A percentile compares a stretch with the other conserved stretches of the same genome.
Conservation (phyloP, 2,113 vertebrate genomes). For the Zeus faber region DNA sequence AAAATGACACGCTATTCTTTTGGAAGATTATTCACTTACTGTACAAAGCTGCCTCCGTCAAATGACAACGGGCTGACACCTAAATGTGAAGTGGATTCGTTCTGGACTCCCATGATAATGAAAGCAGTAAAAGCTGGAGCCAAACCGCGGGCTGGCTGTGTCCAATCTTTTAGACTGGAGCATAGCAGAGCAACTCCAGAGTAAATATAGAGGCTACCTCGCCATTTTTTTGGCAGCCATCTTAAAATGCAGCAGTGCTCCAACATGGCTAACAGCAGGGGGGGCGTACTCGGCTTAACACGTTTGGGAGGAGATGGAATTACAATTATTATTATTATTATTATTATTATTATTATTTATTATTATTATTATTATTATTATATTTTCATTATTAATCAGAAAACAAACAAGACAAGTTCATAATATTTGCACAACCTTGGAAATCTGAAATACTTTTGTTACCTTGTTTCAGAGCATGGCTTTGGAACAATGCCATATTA, state of each 20-base stretch:
- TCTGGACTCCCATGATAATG: conserved; percentile 58
- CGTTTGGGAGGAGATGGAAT: neutral
- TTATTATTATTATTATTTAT: too few relatives aligned
- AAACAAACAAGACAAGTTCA: too few relatives aligned
- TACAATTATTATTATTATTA: too few relatives aligned
- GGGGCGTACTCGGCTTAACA: conserved; percentile 4
- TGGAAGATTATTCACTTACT: too few relatives aligned
- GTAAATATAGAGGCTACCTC: conserved; percentile 56
- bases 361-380: too few relatives aligned
- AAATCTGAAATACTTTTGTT: too few relatives aligned
- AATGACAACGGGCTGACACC: conserved; percentile 51
- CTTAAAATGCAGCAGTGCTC: conserved; percentile 41
- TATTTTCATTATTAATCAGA: too few relatives aligned
- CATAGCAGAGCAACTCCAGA: conserved; percentile 41
- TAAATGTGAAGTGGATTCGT: conserved; percentile 63
- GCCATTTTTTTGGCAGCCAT: conserved; percentile 63
- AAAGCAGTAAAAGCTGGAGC: conserved; percentile 45
- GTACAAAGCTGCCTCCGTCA: conserved; percentile 53
- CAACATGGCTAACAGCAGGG: conserved; percentile 14
- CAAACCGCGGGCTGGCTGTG: conserved; percentile 43
- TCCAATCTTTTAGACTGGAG: conserved; percentile 62
- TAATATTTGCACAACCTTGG: too few relatives aligned
- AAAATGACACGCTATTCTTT: too few relatives aligned
- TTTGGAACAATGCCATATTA: too few relatives aligned
- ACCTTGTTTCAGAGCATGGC: too few relatives aligned